Percentiles rank a stretch among this genome's conserved stretches.
Evolutionary conservation across 1,140 invertebrate genomes (phyloP).

Genomic region (Daktulosphaira vitifoliae): DNA sequence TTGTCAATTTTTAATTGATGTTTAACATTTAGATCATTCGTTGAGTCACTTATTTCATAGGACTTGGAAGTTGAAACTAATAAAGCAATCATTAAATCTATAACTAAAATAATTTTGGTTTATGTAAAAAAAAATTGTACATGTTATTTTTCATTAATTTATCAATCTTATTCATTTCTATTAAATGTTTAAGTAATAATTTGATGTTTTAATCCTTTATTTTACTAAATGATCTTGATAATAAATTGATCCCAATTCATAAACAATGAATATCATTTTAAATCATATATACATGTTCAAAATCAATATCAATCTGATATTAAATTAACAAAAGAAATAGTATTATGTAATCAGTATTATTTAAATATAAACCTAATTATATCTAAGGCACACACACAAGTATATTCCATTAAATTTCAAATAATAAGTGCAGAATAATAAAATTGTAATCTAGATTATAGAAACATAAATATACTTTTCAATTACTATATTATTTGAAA

Average conservation of each 20-base stretch:
- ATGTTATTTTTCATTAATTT: neutral
- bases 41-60: neutral
- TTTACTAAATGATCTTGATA: neutral
- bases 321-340: neutral
- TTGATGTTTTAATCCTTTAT: slow-evolving; percentile 2
- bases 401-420: no score
- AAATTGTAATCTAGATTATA: no score
- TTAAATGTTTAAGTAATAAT: neutral
- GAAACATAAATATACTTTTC: no score
- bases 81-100: neutral
- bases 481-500: no score
- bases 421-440: no score
- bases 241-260: no score
- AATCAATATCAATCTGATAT: slow-evolving; percentile 17
- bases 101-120: neutral
- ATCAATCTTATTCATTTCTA: neutral
- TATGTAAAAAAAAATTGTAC: neutral
- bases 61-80: neutral
- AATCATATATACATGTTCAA: neutral
- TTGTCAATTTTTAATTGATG: slow-evolving; percentile 4
- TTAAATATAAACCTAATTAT: no score
- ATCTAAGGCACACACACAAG: no score
- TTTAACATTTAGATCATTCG: neutral
- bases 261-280: neutral
- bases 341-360: no score